phyloP scores from a whole-genome alignment of 1,140 invertebrate genomes.

The Chrysomallon squamiferum region DNA sequence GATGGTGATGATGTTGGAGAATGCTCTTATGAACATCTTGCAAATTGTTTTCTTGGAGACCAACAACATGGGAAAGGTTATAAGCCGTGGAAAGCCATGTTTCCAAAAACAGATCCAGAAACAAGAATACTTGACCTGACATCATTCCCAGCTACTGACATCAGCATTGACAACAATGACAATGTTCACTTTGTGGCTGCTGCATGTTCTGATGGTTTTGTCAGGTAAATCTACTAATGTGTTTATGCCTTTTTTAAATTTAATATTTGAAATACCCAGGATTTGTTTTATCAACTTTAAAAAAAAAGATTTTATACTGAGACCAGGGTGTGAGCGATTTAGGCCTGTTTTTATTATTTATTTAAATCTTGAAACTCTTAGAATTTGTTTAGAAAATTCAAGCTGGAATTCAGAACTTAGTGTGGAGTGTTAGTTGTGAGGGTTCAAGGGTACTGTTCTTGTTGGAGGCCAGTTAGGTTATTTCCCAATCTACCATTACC shows the following conservation, averaged over 20 bases:
- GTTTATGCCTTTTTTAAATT: not conserved
- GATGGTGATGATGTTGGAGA: not conserved
- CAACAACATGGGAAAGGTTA: constrained; percentile 43
- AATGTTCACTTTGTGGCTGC: constrained; percentile 61
- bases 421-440: too few relatives aligned
- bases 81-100: constrained; percentile 60
- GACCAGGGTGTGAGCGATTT: not conserved
- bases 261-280: not conserved
- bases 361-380: not conserved
- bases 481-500: too few relatives aligned
- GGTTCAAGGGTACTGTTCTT: too few relatives aligned
- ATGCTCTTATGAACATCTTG: constrained; percentile 22
- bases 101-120: constrained; percentile 68
- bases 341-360: not conserved
- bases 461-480: too few relatives aligned
- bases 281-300: not conserved
- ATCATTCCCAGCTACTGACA: constrained; percentile 53
- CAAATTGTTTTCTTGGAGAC: constrained; percentile 18
- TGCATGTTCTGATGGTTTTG: constrained; percentile 76
- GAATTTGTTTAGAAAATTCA: not conserved
- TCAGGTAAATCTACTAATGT: constrained; percentile 65
- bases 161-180: constrained; percentile 46
- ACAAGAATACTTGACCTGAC: constrained; percentile 71
- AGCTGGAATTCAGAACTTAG: too few relatives aligned
- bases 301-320: not conserved